Conservation (phyloP, 2,888 invertebrate genomes). For the Metopia argyrocephala region DNA sequence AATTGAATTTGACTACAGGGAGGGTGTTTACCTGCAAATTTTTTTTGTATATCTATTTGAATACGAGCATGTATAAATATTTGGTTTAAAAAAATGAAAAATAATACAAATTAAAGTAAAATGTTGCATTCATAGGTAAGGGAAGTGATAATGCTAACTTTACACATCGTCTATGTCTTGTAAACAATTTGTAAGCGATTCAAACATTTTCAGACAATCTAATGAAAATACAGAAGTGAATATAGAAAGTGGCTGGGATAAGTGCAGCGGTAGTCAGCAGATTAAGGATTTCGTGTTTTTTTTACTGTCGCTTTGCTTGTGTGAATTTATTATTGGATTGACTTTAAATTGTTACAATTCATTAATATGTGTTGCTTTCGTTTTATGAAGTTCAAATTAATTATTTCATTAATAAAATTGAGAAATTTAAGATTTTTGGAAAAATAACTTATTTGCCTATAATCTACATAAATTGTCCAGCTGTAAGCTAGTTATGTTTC, state of each 20-base stretch:
- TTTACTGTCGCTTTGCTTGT: too few species aligned
- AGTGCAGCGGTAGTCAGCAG: neutral
- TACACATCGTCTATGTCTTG: conserved; percentile 4
- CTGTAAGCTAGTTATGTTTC: too few species aligned
- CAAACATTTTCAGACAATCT: neutral
- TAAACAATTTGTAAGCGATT: neutral
- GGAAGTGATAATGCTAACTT: neutral
- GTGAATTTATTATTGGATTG: too few species aligned
- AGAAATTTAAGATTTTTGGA: too few species aligned
- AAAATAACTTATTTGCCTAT: too few species aligned
- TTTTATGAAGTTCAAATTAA: too few species aligned
- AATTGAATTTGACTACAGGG: conserved; percentile 40
- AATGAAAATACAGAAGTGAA: neutral
- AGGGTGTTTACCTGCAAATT: conserved; percentile 27
- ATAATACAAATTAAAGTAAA: neutral
- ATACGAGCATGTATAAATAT: conserved; percentile 15
- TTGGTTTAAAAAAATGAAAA: conserved; percentile 24
- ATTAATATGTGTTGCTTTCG: too few species aligned
- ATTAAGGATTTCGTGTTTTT: too few species aligned
- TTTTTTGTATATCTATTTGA: neutral
- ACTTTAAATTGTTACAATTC: too few species aligned
- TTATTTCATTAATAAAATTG: too few species aligned
- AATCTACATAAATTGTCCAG: too few species aligned
- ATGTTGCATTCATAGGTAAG: neutral
- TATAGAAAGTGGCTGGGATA: neutral